Percentiles rank a stretch among this genome's conserved stretches.
phyloP scores from a whole-genome alignment of 2,888 invertebrate species.

The Digitonthophagus gazella region DNA sequence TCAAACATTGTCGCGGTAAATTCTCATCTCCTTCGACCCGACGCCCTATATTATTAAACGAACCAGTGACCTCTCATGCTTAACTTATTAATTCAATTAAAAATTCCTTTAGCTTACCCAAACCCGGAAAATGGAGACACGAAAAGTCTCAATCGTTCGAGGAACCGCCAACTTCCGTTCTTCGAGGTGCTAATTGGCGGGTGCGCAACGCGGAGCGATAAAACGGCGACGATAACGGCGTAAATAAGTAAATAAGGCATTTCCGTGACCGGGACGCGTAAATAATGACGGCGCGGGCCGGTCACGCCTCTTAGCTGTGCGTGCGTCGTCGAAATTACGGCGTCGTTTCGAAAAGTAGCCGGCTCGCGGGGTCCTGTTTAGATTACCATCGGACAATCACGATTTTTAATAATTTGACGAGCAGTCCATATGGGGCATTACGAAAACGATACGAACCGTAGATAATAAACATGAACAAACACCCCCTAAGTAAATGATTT shows the following conservation, averaged over 20 bases:
- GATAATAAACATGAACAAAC: neutral
- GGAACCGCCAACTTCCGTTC: conserved; percentile 2
- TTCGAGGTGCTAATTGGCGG: conserved; percentile 13
- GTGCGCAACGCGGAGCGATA: conserved; percentile 11
- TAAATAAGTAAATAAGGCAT: conserved; percentile 18
- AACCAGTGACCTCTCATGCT: neutral
- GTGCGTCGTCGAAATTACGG: conserved; percentile 45
- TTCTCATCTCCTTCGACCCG: neutral
- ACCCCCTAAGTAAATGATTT: too few relatives aligned
- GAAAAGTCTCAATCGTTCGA: neutral
- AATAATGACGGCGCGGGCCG: conserved; percentile 39
- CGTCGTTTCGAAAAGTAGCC: conserved; percentile 44
- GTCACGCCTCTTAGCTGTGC: conserved; percentile 45
- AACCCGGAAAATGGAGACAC: too few relatives aligned
- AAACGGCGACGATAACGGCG: conserved; percentile 17
- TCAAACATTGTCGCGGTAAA: conserved; percentile 43
- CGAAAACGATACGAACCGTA: neutral
- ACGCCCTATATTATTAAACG: neutral
- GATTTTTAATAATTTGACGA: conserved; percentile 34
- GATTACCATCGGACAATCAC: conserved; percentile 43
- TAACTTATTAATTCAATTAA: neutral
- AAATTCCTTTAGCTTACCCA: neutral
- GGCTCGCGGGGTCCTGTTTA: conserved; percentile 42
- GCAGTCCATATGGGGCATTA: neutral
- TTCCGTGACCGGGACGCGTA: conserved; percentile 40